These are phyloP conservation scores for Aphrocallistes beatrix DNA, from an alignment of 37 sponge, comb jelly and placozoan species.

Conservation along the genomic window DNA sequence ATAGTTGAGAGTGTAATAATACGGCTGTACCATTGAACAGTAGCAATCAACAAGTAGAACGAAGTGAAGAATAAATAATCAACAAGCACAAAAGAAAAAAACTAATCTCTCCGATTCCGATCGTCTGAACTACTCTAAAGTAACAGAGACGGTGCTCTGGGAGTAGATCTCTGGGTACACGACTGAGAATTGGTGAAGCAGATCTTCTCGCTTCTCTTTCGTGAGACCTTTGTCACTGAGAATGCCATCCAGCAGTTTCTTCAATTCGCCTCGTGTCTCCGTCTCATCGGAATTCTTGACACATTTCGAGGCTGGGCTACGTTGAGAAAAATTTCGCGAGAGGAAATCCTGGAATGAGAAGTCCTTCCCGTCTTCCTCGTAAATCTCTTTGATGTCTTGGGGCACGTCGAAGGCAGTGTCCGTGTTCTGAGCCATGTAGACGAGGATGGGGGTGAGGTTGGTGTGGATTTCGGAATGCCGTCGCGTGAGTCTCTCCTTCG, in stretches of 20 bases:
- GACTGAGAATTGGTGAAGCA: background rate
- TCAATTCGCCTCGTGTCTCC: background rate
- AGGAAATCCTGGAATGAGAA: slow-evolving; percentile 17
- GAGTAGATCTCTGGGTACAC: background rate
- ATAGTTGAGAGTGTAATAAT: too few species aligned
- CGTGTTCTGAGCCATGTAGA: background rate
- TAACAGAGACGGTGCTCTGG: background rate
- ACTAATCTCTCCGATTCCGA: too few species aligned
- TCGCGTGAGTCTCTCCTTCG: background rate
- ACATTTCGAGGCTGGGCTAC: background rate
- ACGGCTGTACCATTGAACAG: too few species aligned
- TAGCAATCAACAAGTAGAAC: too few species aligned
- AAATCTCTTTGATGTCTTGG: background rate
- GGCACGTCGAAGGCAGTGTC: slow-evolving; percentile 4
- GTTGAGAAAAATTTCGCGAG: background rate
- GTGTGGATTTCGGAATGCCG: background rate
- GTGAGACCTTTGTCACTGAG: background rate
- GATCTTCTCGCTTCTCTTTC: background rate
- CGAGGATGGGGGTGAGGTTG: background rate
- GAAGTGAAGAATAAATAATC: too few species aligned
- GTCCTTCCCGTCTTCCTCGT: background rate
- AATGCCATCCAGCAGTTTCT: background rate
- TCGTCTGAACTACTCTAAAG: background rate
- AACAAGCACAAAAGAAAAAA: too few species aligned
- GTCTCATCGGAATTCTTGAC: background rate